Evolutionary conservation across 2,888 invertebrate species (phyloP).

Genomic region (Rhorus exstirpatorius): DNA sequence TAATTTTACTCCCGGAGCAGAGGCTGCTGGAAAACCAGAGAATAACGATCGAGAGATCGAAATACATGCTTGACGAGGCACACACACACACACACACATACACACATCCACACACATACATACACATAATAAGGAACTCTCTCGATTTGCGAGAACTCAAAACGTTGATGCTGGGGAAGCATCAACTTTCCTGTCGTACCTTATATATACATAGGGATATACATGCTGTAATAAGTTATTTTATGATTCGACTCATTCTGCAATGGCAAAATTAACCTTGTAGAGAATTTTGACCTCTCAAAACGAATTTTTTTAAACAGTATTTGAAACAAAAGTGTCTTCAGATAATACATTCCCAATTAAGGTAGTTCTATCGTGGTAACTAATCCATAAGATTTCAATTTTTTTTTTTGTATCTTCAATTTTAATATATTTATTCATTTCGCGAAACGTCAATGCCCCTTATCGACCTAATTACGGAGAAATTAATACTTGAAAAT

Average conservation of each 20-base stretch:
- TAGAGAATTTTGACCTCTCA: too few species aligned
- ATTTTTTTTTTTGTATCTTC: too few species aligned
- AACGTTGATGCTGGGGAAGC: conserved; percentile 25
- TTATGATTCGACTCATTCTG: not conserved
- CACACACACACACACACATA: not conserved
- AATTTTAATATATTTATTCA: too few species aligned
- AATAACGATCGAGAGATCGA: conserved; percentile 50
- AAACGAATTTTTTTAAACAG: too few species aligned
- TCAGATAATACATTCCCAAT: too few species aligned
- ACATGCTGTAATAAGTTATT: not conserved
- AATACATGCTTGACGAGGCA: conserved; percentile 58
- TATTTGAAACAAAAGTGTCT: too few species aligned
- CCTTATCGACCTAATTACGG: too few species aligned
- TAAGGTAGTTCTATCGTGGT: too few species aligned
- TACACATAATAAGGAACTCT: conserved; percentile 11
- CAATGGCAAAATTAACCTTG: too few species aligned
- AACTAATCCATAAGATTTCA: too few species aligned
- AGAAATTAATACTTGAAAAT: too few species aligned
- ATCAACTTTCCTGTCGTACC: not conserved
- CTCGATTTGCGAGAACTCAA: conserved; percentile 31
- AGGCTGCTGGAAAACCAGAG: conserved; percentile 24
- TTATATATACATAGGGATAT: not conserved
- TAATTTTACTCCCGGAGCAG: not conserved
- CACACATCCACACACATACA: not conserved
- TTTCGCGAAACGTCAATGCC: too few species aligned